A percentile compares a stretch with the other conserved stretches of the same genome.
These are phyloP conservation scores for Ariopsis seemanni DNA, from an alignment of 2,113 vertebrate genomes.

Conservation along the genomic window DNA sequence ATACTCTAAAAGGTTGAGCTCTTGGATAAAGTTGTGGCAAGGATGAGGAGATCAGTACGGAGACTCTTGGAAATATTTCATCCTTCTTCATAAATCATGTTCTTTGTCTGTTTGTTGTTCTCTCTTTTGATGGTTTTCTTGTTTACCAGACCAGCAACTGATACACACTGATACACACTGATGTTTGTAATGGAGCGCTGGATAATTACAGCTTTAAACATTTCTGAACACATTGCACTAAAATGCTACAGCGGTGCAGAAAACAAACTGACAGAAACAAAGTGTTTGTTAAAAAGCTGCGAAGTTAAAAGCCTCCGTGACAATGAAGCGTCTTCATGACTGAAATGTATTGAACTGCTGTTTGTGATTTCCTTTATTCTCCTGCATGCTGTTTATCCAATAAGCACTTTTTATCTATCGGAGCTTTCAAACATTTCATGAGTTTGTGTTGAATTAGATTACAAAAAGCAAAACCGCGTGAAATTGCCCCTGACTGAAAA, in stretches of 20 bases:
- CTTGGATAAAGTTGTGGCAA: neutral
- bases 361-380: neutral
- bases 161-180: neutral
- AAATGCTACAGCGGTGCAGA: neutral
- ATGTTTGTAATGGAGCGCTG: neutral
- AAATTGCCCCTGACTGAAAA: neutral
- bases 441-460: slow-evolving; percentile 4
- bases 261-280: neutral
- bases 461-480: neutral
- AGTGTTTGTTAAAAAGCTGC: neutral
- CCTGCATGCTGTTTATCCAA: neutral
- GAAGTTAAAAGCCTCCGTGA: neutral
- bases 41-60: neutral
- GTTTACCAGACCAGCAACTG: neutral
- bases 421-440: neutral
- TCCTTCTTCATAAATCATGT: neutral
- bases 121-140: neutral
- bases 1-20: neutral
- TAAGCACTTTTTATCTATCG: neutral
- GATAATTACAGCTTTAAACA: neutral
- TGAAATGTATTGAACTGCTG: neutral
- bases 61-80: neutral
- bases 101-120: too few species aligned
- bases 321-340: neutral
- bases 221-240: neutral